Conservation (phyloP, 64 coral and sea anemone genomes). For the Dendronephthya gigantea region DNA sequence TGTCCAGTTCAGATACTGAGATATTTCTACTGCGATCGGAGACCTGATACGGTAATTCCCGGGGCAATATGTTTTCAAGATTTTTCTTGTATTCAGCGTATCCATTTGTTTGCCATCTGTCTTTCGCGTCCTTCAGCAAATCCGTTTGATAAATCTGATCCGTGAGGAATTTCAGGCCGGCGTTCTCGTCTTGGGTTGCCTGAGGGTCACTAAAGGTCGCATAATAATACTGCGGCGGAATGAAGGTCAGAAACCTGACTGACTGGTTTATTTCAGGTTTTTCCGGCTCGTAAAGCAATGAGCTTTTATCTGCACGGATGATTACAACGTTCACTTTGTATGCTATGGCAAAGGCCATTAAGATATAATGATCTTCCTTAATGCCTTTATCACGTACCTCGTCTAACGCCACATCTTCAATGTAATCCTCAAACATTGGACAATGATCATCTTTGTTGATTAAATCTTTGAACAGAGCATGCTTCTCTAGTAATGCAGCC, state of each 20-base stretch:
- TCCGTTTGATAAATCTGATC: neutral
- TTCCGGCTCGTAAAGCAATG: neutral
- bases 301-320: neutral
- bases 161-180: neutral
- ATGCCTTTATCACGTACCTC: neutral
- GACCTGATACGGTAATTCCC: neutral
- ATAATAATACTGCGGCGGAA: neutral
- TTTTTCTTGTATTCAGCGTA: neutral
- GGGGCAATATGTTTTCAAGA: neutral
- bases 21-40: neutral
- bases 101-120: neutral
- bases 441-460: conserved; percentile 9
- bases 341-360: conserved; percentile 2
- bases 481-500: neutral
- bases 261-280: conserved; percentile 1
- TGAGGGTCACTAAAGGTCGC: neutral
- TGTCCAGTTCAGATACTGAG: neutral
- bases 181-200: neutral
- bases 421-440: neutral
- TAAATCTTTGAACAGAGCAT: neutral
- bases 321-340: neutral
- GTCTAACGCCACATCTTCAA: neutral
- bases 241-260: neutral
- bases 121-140: neutral
- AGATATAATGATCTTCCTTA: conserved; percentile 2